A percentile compares a stretch with the other conserved stretches of the same genome.
These are phyloP conservation scores for Macrophya alboannulata DNA, from an alignment of 2,888 invertebrate genomes.

Conservation along the genomic window DNA sequence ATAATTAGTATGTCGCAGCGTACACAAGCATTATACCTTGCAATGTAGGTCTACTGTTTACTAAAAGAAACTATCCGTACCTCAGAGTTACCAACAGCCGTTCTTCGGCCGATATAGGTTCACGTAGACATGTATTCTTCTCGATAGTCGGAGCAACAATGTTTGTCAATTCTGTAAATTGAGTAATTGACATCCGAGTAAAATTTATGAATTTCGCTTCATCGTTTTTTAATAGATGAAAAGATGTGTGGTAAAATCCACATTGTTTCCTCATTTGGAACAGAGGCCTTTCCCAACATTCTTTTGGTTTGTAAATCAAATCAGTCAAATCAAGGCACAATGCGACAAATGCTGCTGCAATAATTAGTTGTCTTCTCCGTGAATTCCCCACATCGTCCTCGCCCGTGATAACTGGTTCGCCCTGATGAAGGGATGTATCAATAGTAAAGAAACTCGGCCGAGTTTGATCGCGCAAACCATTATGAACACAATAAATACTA, in stretches of 20 bases:
- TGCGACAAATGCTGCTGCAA: background rate
- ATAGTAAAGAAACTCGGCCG: background rate
- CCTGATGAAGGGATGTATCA: background rate
- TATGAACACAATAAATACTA: background rate
- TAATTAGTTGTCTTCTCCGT: background rate
- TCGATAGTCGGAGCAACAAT: background rate
- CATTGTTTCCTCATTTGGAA: constrained; percentile 2
- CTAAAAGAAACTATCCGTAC: background rate
- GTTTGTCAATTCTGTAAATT: constrained; percentile 1
- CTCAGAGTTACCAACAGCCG: background rate
- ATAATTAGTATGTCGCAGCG: background rate
- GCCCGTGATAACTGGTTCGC: background rate
- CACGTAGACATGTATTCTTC: background rate
- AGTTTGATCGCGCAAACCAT: background rate
- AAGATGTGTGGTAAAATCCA: background rate
- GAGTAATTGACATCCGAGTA: background rate
- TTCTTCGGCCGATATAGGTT: background rate
- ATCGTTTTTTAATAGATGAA: background rate
- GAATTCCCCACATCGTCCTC: background rate
- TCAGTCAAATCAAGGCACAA: constrained; percentile 1
- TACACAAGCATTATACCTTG: background rate
- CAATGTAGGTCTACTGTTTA: background rate
- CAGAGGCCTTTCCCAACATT: background rate
- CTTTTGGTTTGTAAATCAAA: background rate
- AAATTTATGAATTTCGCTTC: background rate